Percentiles rank a stretch among this genome's conserved stretches.
These are phyloP conservation scores for Scleropages formosus DNA, from an alignment of 2,797 vertebrate species.

Conservation along the genomic window DNA sequence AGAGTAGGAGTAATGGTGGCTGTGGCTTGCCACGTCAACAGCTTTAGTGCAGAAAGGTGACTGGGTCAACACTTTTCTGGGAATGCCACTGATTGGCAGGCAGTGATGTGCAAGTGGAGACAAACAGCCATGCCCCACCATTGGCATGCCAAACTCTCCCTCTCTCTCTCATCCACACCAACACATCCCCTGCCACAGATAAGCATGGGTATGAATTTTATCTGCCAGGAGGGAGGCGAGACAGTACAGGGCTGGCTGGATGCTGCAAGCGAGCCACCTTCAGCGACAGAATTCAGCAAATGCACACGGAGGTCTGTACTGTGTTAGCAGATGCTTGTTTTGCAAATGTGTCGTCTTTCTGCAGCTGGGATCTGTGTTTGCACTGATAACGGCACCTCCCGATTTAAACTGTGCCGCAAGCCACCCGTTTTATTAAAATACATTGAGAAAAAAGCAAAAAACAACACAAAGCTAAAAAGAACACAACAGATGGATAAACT, in stretches of 20 bases:
- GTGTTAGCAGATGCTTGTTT: slow-evolving; percentile 53
- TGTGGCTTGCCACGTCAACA: not conserved
- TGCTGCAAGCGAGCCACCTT: slow-evolving; percentile 49
- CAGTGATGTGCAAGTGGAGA: not conserved
- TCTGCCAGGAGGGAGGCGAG: slow-evolving; percentile 54
- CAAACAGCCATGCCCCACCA: not conserved
- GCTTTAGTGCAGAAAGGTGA: not conserved
- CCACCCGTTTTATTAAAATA: not conserved
- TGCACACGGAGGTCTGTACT: slow-evolving; percentile 40
- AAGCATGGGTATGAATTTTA: slow-evolving; percentile 58
- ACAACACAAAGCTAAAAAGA: too few species aligned
- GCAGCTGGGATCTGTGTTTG: slow-evolving; percentile 52
- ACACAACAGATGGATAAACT: too few species aligned
- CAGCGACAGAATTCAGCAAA: slow-evolving; percentile 50
- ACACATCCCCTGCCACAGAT: slow-evolving; percentile 53
- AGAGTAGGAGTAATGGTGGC: not conserved
- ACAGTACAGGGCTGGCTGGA: slow-evolving; percentile 56
- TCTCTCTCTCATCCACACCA: slow-evolving; percentile 45
- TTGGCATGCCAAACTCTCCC: not conserved
- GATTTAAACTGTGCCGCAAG: not conserved
- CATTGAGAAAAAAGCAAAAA: not conserved
- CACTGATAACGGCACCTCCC: slow-evolving; percentile 51
- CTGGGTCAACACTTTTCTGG: not conserved
- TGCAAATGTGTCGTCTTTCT: slow-evolving; percentile 54
- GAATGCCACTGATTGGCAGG: not conserved